Evolutionary conservation across 1,140 invertebrate genomes (phyloP), one percentile per base, ranked within the genome.

Genomic region (Nymphalis io): DNA sequence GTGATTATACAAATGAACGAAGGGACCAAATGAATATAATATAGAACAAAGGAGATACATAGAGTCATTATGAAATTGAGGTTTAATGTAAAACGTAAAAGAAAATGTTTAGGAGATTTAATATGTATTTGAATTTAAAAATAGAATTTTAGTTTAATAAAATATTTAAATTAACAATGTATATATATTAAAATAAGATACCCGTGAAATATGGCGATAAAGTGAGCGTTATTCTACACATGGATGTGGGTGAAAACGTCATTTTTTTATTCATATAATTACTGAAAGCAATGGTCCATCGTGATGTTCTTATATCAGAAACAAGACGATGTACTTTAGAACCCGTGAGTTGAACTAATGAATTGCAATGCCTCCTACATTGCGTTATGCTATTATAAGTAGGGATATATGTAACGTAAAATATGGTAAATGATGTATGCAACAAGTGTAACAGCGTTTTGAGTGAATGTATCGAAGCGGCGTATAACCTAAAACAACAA

Each of bases 401-500:
- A 21, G 81, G 78, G 57, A 81, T 77, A 16, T 82, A 78, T 46
- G 76, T 67, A 77, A 82, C 76, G 68, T 85, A 83, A 39, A 87
- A 65, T 23, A 83, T 23, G 42, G 76, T 76, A 53, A 88, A 74
- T 20, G 76, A 83, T 67, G 86, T 79, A 44, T 85, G 81, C 60
- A 88, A 64, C 63, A 77, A 72, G 63, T 68, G 72, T 66, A 87
- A 78, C 57, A 87, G 63, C 53, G 79, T 82, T 70, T 88, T 87
- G 72, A 87, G 73, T 79, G 81, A 77, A 68, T 82, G 65, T 80
- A 89, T 77, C 74, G 87, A 83, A 63, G 83, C 80, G 84, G 71
- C 76, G 87, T 88, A 83, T 76, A 89, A 91, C 89, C 89, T 91
- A 91, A 88, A 91, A 91, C 89, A 91, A 90, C 79, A 89, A 81